A percentile compares a stretch with the other conserved stretches of the same genome.
phyloP scores from a whole-genome alignment of 2,888 invertebrate genomes.

The Antitype chi region DNA sequence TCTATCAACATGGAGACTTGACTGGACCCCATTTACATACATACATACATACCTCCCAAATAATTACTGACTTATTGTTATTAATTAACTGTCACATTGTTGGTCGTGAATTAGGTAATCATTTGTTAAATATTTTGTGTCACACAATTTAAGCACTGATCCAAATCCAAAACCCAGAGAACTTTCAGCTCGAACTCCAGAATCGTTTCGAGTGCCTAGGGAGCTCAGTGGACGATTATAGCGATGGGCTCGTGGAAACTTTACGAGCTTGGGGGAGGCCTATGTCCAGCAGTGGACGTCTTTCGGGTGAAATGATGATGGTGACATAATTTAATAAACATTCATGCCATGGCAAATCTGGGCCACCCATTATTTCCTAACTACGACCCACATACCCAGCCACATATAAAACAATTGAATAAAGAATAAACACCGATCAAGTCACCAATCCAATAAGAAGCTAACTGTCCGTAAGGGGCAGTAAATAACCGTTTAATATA shows the following conservation, averaged over 20 bases:
- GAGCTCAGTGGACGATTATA: too few species aligned
- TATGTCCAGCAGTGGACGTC: too few species aligned
- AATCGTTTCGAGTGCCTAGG: too few species aligned
- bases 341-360: not conserved
- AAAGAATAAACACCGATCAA: slow-evolving; percentile 44
- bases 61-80: not conserved
- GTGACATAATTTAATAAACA: not conserved
- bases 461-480: slow-evolving; percentile 50
- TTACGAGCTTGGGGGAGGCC: too few species aligned
- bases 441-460: slow-evolving; percentile 50
- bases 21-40: too few species aligned
- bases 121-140: not conserved
- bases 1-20: not conserved
- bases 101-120: not conserved
- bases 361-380: not conserved
- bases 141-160: not conserved
- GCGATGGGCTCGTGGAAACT: too few species aligned
- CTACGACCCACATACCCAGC: not conserved
- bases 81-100: not conserved
- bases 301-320: too few species aligned
- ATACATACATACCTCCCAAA: not conserved
- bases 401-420: slow-evolving; percentile 28
- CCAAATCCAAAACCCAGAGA: too few species aligned
- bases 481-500: slow-evolving; percentile 62
- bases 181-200: too few species aligned